phyloP scores from a whole-genome alignment of 53 echinoderm and acorn worm genomes.

The Henricia sp. region DNA sequence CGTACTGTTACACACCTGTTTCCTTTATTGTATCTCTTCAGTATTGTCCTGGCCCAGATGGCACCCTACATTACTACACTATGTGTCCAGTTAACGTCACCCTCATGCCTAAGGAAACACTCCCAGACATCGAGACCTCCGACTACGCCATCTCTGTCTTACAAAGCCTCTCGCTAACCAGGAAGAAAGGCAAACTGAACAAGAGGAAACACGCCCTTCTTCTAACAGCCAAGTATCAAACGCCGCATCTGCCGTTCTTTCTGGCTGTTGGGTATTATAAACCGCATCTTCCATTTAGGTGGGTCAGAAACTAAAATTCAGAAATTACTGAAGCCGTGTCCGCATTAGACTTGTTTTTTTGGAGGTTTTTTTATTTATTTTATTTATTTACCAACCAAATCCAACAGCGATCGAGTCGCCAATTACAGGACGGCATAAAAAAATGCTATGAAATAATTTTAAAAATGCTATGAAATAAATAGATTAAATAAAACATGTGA shows the following conservation, averaged over 20 bases:
- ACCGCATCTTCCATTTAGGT: conserved; percentile 92
- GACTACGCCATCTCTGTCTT: conserved; percentile 76
- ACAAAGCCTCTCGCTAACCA: conserved; percentile 54
- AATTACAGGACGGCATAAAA: too few species aligned
- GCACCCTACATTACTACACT: conserved; percentile 68
- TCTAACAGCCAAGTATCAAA: background rate
- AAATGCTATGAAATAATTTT: too few species aligned
- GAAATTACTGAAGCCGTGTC: too few species aligned
- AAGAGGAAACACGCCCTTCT: background rate
- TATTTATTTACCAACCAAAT: too few species aligned
- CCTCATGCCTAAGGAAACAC: conserved; percentile 65
- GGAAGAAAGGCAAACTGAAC: background rate
- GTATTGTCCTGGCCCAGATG: conserved; percentile 77
- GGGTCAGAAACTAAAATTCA: too few species aligned
- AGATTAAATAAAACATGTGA: too few species aligned
- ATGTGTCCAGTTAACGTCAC: conserved; percentile 86
- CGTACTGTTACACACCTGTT: too few species aligned
- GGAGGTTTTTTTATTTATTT: too few species aligned
- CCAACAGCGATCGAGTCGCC: too few species aligned
- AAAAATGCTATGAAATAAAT: too few species aligned
- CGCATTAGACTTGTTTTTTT: too few species aligned
- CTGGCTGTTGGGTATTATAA: conserved; percentile 91
- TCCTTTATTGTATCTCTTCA: background rate
- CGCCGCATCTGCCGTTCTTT: conserved; percentile 71
- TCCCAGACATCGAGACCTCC: conserved; percentile 87